A percentile compares a stretch with the other conserved stretches of the same genome.
These are phyloP conservation scores for Galeopsomyia nigrocyanea DNA, from an alignment of 2,888 invertebrate species.

Conservation along the genomic window DNA sequence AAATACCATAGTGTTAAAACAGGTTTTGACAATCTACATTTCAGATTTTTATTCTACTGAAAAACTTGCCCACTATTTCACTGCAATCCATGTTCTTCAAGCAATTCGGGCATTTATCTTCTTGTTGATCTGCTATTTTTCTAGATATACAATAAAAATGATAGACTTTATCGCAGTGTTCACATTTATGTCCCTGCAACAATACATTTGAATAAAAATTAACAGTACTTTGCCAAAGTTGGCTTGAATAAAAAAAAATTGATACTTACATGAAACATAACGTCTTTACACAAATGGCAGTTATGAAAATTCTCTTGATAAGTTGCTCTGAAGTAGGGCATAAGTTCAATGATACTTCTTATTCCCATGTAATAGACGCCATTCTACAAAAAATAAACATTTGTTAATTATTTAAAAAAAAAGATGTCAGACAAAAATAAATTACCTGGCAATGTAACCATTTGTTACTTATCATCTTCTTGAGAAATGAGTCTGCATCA, in stretches of 20 bases:
- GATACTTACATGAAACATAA: constrained; percentile 60
- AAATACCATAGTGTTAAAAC: neutral
- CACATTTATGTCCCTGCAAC: constrained; percentile 53
- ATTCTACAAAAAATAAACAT: constrained; percentile 52
- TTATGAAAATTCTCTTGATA: constrained; percentile 54
- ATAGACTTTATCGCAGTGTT: constrained; percentile 45
- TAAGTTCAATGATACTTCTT: constrained; percentile 61
- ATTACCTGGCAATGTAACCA: constrained; percentile 58
- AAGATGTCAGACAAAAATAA: neutral
- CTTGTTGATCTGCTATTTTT: constrained; percentile 33
- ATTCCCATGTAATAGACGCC: constrained; percentile 62
- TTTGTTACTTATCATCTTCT: constrained; percentile 50
- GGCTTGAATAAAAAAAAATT: constrained; percentile 13
- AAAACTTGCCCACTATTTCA: constrained; percentile 29
- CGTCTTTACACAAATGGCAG: constrained; percentile 60
- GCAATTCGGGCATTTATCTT: constrained; percentile 40
- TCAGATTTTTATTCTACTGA: neutral
- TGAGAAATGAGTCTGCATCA: constrained; percentile 57
- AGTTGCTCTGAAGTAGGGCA: constrained; percentile 61
- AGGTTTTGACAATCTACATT: neutral
- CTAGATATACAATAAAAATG: constrained; percentile 44
- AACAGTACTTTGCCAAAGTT: neutral
- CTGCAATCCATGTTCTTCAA: neutral
- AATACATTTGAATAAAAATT: neutral
- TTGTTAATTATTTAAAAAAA: neutral